Conservation (phyloP, 2,888 invertebrate genomes). For the Euphydryas editha region DNA sequence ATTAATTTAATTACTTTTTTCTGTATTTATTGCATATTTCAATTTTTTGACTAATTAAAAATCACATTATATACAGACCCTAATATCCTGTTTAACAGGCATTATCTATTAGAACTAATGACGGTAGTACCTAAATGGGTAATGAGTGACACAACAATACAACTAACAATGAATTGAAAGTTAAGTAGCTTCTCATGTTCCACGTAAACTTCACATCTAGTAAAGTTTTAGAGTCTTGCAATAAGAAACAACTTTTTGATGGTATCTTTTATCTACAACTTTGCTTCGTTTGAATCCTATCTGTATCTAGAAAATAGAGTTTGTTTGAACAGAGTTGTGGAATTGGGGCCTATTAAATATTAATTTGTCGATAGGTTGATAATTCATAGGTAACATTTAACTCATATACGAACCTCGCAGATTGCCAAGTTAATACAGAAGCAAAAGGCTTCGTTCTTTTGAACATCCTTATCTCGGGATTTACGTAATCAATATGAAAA, state of each 20-base stretch:
- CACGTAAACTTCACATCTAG: slow-evolving; percentile 54
- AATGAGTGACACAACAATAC: slow-evolving; percentile 31
- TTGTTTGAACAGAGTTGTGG: no score
- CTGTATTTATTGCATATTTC: no score
- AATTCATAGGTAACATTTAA: no score
- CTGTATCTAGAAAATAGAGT: no score
- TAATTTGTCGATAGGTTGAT: not conserved
- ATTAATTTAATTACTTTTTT: no score
- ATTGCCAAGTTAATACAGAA: no score
- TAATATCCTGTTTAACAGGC: slow-evolving; percentile 35
- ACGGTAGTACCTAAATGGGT: not conserved
- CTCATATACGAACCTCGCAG: no score
- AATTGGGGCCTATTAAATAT: no score
- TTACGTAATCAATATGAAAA: no score
- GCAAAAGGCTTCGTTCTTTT: no score
- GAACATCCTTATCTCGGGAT: no score
- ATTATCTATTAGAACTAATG: slow-evolving; percentile 34
- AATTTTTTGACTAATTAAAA: no score
- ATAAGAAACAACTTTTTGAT: not conserved
- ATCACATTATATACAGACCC: slow-evolving; percentile 24
- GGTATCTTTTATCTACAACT: not conserved
- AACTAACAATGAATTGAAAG: slow-evolving; percentile 74
- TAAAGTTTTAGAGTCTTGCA: not conserved
- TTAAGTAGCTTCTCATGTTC: slow-evolving; percentile 81
- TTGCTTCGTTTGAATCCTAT: not conserved